Conservation (phyloP, 2,797 vertebrate species). For the Eulemur rubriventer region DNA sequence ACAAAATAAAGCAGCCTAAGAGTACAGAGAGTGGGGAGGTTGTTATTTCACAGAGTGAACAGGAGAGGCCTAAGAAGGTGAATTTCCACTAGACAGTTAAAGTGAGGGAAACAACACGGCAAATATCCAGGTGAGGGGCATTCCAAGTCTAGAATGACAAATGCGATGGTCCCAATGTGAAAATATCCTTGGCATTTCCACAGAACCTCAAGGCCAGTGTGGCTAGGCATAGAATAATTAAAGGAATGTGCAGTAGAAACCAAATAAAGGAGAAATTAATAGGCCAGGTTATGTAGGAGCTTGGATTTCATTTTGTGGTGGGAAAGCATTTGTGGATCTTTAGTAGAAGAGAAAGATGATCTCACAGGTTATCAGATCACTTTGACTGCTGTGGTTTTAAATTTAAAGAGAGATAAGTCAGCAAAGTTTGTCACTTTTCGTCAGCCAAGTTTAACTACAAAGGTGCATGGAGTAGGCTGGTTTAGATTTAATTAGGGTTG, state of each 20-base stretch:
- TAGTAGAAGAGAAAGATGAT: background rate
- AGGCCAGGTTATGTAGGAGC: fast-evolving
- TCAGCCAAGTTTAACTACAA: background rate
- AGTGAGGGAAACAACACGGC: background rate
- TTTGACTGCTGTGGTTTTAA: background rate
- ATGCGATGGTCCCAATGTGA: fast-evolving
- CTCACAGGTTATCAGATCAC: background rate
- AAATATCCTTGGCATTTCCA: background rate
- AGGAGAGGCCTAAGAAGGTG: background rate
- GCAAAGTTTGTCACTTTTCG: background rate
- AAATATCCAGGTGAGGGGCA: background rate
- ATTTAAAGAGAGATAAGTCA: background rate
- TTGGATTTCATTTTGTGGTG: background rate
- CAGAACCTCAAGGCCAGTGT: background rate
- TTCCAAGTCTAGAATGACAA: background rate
- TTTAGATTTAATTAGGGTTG: background rate
- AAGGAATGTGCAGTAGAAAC: background rate
- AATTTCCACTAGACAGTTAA: background rate
- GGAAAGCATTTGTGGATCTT: background rate
- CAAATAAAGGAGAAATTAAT: background rate
- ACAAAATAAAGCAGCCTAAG: background rate
- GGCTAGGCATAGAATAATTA: background rate
- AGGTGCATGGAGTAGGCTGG: background rate
- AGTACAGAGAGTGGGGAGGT: background rate
- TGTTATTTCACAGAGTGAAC: background rate